Evolutionary conservation across 2,113 vertebrate species (phyloP), one percentile per base, ranked within the genome.

Genomic region (Cairina moschata): DNA sequence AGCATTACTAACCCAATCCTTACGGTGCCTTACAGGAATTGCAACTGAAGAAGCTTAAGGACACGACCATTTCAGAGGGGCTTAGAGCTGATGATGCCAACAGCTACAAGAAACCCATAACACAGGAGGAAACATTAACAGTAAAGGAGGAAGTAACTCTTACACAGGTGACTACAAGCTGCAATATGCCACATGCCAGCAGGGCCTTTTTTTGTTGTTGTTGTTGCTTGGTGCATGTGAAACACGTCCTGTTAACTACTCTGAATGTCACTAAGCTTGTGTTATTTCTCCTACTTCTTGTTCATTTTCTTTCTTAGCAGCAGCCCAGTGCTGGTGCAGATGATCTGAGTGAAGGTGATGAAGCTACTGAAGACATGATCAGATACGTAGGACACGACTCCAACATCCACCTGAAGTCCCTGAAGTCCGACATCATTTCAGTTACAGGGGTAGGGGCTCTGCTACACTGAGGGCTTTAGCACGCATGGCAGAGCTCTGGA

Each of bases 371-470:
- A 83, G 83, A 83, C 29, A 9, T 80, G 63, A 78, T 99, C 90
- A 98, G 97, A 78, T 93, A 97, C 6, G 93, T 99, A 23, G 97
- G 95, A 91, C 92, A 96, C 65, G 98, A 99, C 89, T 95, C 98
- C 86, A 98, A 98, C 56, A 56, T 98, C 77, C 93, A 95, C 25
- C 92, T 98, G n/a, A 98, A 83, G 88, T 93, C 94, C 71, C 96
- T 99, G 17, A 97, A 95, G 60, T 93, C 84, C 65, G 78, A 91
- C 72, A 80, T 73, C 5, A 17, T 97, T 22, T 93, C 95, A 0
- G 94, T 98, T 66, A 90, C 89, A 18, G 98, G 96, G 98, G 98
- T 99, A 96, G 54, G 94, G 78, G 85, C n/a, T 88, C 25, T 69
- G 86, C 55, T 14, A 6, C 36, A 11, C n/a, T 6, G 4, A 9